Evolutionary conservation across 2,797 vertebrate species (phyloP), one percentile per base, ranked within the genome.

Genomic region (Notolabrus celidotus): DNA sequence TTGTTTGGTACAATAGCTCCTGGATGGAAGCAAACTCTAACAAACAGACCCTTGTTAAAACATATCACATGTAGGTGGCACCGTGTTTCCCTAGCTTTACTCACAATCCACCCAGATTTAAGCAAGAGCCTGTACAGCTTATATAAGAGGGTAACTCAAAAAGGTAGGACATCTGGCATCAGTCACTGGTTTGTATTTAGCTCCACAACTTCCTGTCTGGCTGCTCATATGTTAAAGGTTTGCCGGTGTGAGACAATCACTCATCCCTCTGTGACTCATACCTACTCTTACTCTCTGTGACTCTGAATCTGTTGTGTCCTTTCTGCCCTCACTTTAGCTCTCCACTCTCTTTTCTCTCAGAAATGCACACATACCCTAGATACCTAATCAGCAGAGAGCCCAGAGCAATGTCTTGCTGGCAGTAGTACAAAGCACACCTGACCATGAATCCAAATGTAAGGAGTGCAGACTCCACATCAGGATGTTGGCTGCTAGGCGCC

Each of bases 341-440:
- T 41, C 19, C 33, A 10, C 56, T 60, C 60, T 50, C 20, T 31
- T 42, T 41, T 49, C 71, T 66, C 57, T 58, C 74, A 60, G 36
- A 67, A 15, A 70, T 52, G 76, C 41, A 58, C 39, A 64, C 41
- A 64, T 43, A 82, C 55, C 43, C 63, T 73, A 86, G 74, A 85
- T 66, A 75, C 53, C 47, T 68, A 71, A 84, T 82, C 58, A 27
- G 65, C 62, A 51, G 57, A 69, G 57, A 86, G 84, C 84, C 86
- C 64, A 61, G 61, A 88, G 87, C 75, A 73, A 67, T 4, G 72
- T 88, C 87, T 82, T 31, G 23, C 65, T 93, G 92, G 93, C 87
- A 80, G 41, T 57, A 85, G 85, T 80, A 90, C 88, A 93, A 92
- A 92, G 89, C 65, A 69, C 79, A 87, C 82, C 83, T 88, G 86